Evolutionary conservation across 1,140 invertebrate genomes (phyloP), one percentile per base, ranked within the genome.

Genomic region (Neuroterus valhalla): DNA sequence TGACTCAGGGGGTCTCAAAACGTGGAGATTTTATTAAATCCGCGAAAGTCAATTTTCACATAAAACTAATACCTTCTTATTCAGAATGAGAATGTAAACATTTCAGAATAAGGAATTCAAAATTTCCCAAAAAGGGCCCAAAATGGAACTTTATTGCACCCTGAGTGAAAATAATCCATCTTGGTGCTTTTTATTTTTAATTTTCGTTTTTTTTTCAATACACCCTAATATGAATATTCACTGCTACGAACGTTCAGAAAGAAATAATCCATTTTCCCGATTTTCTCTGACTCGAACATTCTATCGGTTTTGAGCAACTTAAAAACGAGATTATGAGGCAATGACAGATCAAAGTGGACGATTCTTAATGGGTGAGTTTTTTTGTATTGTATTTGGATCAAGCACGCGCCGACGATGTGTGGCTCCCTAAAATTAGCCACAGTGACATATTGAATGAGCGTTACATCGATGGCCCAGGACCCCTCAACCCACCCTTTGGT

Each of bases 381-480:
- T 78, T 71, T 80, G 75, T n/a, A 75, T 80, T 76, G 68, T 68
- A 66, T 72, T 68, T 74, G 71, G 72, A 82, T 77, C 78, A 73
- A 80, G 73, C 81, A 80, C 81, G 72, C 77, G 78, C 43, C 76
- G 52, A 15, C 62, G 73, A 66, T 71, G 50, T 77, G 69, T 46
- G 67, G 72, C 74, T 72, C 86, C 88, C 85, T 88, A 83, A 89
- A 89, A 89, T 89, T 89, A 90, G 89, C 88, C 88, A 87, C 89
- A 89, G 84, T 86, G 87, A 88, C 88, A 89, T 88, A 86, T 86
- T 88, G 85, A 85, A 85, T 84, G 81, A 81, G 55, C 69, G 71
- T 67, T 68, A 77, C 77, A 78, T 52, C 72, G 72, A 66, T 74
- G 77, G 71, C 80, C 78, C 72, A 21, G 19, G 21, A 50, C 68